Conservation (phyloP, 2,888 invertebrate species). For the Cryptocheilus praepositus region DNA sequence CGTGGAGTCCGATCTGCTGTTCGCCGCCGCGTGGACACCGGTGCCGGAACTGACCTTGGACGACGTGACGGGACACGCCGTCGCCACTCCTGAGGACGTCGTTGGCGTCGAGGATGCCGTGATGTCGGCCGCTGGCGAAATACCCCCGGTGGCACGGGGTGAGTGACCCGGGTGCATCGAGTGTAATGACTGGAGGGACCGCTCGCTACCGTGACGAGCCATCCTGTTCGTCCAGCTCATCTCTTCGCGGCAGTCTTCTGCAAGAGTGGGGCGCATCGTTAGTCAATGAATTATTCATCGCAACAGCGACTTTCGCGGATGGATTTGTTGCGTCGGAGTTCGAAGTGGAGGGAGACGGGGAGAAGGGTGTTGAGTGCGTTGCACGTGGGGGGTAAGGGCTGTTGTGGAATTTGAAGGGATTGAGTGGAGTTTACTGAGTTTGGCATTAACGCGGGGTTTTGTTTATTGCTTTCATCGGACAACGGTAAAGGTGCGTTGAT, state of each 20-base stretch:
- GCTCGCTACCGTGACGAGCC: conserved; percentile 62
- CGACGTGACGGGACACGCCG: not conserved
- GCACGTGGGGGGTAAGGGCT: no score
- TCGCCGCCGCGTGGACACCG: not conserved
- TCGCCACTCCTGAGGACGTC: not conserved
- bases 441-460: no score
- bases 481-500: no score
- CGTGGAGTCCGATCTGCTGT: not conserved
- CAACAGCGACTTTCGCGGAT: no score
- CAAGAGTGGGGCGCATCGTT: not conserved
- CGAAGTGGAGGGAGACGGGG: no score
- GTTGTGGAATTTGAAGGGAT: no score
- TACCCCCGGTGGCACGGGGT: conserved; percentile 8
- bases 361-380: no score
- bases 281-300: not conserved
- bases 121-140: not conserved
- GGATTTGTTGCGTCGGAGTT: no score
- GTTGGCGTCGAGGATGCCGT: conserved; percentile 14
- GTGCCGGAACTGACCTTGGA: conserved; percentile 1
- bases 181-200: conserved; percentile 50
- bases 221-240: conserved; percentile 52
- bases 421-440: no score
- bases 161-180: conserved; percentile 34
- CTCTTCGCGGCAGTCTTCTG: not conserved
- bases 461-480: no score